Evolutionary conservation across 2,888 invertebrate genomes (phyloP).

Genomic region (Drosophila helvetica): DNA sequence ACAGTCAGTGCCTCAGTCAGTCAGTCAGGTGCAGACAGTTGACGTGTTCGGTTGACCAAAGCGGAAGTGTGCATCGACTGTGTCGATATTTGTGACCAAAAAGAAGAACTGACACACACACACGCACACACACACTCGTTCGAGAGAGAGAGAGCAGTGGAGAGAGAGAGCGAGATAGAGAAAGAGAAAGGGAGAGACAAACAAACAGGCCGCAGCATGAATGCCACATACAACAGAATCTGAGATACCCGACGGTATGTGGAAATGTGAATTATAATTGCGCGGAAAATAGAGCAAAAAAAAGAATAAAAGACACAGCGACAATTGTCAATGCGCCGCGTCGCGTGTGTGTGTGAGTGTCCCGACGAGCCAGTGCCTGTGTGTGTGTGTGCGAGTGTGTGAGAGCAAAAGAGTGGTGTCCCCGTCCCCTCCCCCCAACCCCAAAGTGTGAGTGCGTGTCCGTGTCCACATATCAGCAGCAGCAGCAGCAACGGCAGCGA

Average conservation of each 20-base stretch:
- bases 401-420: constrained; percentile 23
- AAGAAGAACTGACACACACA: constrained; percentile 29
- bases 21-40: constrained; percentile 84
- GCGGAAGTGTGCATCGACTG: constrained; percentile 66
- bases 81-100: constrained; percentile 15
- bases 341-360: constrained; percentile 28
- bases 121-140: constrained; percentile 4
- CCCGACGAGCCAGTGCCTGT: constrained; percentile 32
- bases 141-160: constrained; percentile 16
- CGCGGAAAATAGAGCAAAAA: constrained; percentile 43
- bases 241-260: background rate
- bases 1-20: constrained; percentile 20
- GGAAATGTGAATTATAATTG: constrained; percentile 17
- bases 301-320: constrained; percentile 8
- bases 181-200: background rate
- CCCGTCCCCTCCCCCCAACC: background rate
- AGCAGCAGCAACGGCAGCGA: constrained; percentile 19
- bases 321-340: constrained; percentile 28
- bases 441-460: constrained; percentile 48
- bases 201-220: background rate
- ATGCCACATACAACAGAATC: constrained; percentile 5
- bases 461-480: constrained; percentile 65
- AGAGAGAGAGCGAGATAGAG: constrained; percentile 20
- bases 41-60: constrained; percentile 81
- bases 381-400: constrained; percentile 45